Conservation (phyloP, 1,140 invertebrate species). For the Drosophila persimilis region DNA sequence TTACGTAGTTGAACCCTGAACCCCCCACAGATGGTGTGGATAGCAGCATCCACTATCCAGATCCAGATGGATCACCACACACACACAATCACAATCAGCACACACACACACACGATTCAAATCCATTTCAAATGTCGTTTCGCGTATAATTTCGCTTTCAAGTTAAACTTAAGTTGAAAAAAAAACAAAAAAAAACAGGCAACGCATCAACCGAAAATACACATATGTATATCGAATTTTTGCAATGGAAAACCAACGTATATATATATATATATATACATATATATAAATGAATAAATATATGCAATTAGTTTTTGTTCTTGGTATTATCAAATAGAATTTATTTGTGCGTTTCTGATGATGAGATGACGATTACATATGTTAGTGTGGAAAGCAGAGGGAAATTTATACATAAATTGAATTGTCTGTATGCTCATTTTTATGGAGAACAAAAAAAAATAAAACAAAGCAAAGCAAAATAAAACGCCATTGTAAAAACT, state of each 20-base stretch:
- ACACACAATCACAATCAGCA: background rate
- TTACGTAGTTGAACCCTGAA: constrained; percentile 30
- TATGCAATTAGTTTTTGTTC: constrained; percentile 67
- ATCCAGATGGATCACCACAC: no score
- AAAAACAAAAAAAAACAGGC: constrained; percentile 11
- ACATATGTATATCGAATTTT: constrained; percentile 34
- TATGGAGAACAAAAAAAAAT: constrained; percentile 28
- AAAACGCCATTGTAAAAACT: constrained; percentile 82
- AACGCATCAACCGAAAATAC: constrained; percentile 33
- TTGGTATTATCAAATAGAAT: constrained; percentile 55
- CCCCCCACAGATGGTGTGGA: background rate
- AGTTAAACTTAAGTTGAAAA: constrained; percentile 71
- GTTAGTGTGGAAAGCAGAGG: constrained; percentile 26
- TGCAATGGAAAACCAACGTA: constrained; percentile 16
- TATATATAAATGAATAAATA: constrained; percentile 44
- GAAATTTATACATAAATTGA: constrained; percentile 15
- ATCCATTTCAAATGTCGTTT: constrained; percentile 63
- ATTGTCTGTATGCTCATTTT: constrained; percentile 64
- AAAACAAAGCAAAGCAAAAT: constrained; percentile 48
- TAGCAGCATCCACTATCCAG: background rate
- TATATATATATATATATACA: constrained; percentile 35
- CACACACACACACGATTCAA: constrained; percentile 18
- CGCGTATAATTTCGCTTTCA: constrained; percentile 60
- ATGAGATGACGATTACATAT: constrained; percentile 13
- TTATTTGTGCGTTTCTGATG: constrained; percentile 64